A percentile compares a stretch with the other conserved stretches of the same genome.
Conservation (phyloP, 2,888 invertebrate genomes). For the Diloba caeruleocephala region DNA sequence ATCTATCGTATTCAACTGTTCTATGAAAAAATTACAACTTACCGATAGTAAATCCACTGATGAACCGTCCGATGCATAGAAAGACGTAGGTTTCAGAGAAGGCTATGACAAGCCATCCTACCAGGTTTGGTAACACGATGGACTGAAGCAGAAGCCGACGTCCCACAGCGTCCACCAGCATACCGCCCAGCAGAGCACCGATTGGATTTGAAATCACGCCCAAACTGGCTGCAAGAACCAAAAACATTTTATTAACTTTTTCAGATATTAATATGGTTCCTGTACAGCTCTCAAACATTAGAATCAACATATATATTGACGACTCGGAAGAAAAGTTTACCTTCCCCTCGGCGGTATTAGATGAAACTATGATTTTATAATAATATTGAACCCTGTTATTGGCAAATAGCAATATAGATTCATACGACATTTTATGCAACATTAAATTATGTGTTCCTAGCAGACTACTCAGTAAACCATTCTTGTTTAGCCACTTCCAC, state of each 20-base stretch:
- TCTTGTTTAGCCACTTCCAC: too few relatives aligned
- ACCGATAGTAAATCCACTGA: conserved; percentile 92
- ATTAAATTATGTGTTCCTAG: too few relatives aligned
- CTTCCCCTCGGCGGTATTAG: too few relatives aligned
- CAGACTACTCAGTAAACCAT: too few relatives aligned
- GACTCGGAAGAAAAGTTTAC: too few relatives aligned
- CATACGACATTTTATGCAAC: too few relatives aligned
- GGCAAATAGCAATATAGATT: too few relatives aligned
- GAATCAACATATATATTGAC: too few relatives aligned
- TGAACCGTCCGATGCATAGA: conserved; percentile 91
- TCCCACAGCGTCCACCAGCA: conserved; percentile 91
- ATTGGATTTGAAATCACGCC: conserved; percentile 93
- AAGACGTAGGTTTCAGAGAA: conserved; percentile 90
- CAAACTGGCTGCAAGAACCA: conserved; percentile 88
- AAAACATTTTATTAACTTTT: not conserved
- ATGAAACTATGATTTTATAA: too few relatives aligned
- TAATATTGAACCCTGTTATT: too few relatives aligned
- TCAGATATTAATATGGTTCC: not conserved
- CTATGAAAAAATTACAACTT: conserved; percentile 58
- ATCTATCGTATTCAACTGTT: too few relatives aligned
- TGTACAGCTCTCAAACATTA: too few relatives aligned
- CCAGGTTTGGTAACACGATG: conserved; percentile 91
- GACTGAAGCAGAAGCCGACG: conserved; percentile 90
- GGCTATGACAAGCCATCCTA: conserved; percentile 92
- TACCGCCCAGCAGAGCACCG: conserved; percentile 91